Evolutionary conservation across 2,113 vertebrate species (phyloP), one percentile per base, ranked within the genome.

Genomic region (Agelaius phoeniceus): DNA sequence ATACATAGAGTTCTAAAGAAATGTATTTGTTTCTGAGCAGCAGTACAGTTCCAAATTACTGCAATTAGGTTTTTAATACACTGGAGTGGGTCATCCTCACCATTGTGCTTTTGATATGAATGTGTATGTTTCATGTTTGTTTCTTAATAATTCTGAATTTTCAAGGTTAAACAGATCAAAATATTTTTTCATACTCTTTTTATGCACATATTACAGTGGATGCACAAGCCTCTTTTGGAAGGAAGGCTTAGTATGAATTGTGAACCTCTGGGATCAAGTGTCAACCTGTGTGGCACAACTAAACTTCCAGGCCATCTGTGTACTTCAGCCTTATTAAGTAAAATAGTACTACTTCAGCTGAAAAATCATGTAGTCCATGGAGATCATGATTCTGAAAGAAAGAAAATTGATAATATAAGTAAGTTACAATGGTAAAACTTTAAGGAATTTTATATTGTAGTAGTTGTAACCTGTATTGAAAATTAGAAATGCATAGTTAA

Each of bases 301-400:
- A 98, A 90, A 80, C 97, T 99, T 82, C 99, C 99, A 22, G 98
- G 97, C 52, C 99, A 99, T 97, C 97, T 99, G 31, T 99, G 98
- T 95, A 90, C 97, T 55, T 98, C 98, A 85, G 98, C 99, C 27
- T 96, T 99, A 65, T 90, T 99, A 77, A 98, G 98, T 71, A 98
- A 97, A 94, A 98, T 99, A 89, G 94, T 98, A 39, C 95, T 97
- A 33, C 95, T 95, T 89, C 94, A 97, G 19, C 21, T 97, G 82
- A 96, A 96, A 86, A 96, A 86, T 43, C 68, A 79, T 91, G 69
- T 79, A 55, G 69, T 88, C 81, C 69, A 69, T 74, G 97, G 94
- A 97, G 96, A 96, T 54, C 84, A 90, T 73, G 95, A 93, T 61
- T 54, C 63, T 35, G 96, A 96, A 95, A 94, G 67, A 88, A 94